Conservation (phyloP, 2,113 vertebrate species). For the Daboia siamensis region DNA sequence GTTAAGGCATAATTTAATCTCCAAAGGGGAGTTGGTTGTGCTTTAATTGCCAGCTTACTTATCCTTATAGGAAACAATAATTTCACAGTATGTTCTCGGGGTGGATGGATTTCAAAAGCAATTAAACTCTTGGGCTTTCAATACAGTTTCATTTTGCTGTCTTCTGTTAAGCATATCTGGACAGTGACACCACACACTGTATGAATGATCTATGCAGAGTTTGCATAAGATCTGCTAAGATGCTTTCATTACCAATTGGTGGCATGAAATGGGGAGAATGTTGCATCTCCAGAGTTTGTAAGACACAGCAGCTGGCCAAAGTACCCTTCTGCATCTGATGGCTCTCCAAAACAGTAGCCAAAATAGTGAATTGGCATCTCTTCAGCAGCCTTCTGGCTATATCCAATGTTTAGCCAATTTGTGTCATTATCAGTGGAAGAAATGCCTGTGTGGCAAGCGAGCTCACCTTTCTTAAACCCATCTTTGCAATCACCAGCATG, state of each 20-base stretch:
- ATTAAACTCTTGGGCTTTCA: conserved; percentile 6
- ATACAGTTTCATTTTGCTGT: not conserved
- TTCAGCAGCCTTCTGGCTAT: not conserved
- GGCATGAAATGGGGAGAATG: not conserved
- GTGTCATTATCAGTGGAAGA: not conserved
- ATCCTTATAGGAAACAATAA: conserved; percentile 4
- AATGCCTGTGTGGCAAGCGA: not conserved
- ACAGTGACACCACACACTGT: not conserved
- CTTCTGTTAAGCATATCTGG: not conserved
- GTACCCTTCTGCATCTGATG: not conserved
- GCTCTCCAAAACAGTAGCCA: not conserved
- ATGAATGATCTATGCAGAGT: not conserved
- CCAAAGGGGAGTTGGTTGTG: not conserved
- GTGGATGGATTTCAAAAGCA: not conserved
- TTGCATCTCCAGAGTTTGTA: not conserved
- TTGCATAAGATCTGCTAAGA: not conserved
- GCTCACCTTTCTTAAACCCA: not conserved
- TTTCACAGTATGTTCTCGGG: conserved; percentile 13
- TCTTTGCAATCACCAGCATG: not conserved
- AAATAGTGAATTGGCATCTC: not conserved
- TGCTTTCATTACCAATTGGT: not conserved
- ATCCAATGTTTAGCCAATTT: not conserved
- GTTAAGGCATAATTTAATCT: conserved; percentile 10
- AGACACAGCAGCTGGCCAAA: not conserved
- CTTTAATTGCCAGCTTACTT: conserved; percentile 7